A percentile compares a stretch with the other conserved stretches of the same genome.
Conservation (phyloP, 1,140 invertebrate species). For the Drosophila rhopaloa region DNA sequence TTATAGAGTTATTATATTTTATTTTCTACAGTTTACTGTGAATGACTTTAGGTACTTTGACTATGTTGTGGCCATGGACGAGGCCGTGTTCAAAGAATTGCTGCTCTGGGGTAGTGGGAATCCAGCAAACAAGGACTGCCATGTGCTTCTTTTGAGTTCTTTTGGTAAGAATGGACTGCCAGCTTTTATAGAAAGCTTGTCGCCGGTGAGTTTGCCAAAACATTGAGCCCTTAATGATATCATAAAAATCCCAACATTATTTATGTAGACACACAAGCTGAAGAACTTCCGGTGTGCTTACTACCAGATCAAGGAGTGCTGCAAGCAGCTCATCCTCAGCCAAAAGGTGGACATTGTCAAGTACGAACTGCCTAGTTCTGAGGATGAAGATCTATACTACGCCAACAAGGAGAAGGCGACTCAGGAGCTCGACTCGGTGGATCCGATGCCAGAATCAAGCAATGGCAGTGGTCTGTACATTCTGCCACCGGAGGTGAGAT, state of each 20-base stretch:
- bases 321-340: conserved; percentile 60
- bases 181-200: conserved; percentile 17
- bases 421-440: not conserved
- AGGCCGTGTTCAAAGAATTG: conserved; percentile 57
- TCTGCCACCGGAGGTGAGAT: not conserved
- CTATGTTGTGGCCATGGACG: conserved; percentile 61
- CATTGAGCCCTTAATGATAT: not conserved
- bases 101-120: conserved; percentile 39
- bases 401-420: not conserved
- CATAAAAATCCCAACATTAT: not conserved
- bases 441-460: not conserved
- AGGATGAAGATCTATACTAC: conserved; percentile 30
- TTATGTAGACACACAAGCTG: conserved; percentile 42
- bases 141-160: conserved; percentile 23
- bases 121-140: not conserved
- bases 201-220: conserved; percentile 27
- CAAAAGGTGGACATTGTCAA: conserved; percentile 55
- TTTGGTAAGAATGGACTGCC: conserved; percentile 27
- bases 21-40: conserved; percentile 24
- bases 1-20: too few species aligned
- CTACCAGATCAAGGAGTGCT: conserved; percentile 67
- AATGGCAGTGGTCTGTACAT: not conserved
- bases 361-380: conserved; percentile 63
- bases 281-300: conserved; percentile 53
- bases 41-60: conserved; percentile 65